phyloP scores from a whole-genome alignment of 1,140 invertebrate species.

The Ceratina japonica region DNA sequence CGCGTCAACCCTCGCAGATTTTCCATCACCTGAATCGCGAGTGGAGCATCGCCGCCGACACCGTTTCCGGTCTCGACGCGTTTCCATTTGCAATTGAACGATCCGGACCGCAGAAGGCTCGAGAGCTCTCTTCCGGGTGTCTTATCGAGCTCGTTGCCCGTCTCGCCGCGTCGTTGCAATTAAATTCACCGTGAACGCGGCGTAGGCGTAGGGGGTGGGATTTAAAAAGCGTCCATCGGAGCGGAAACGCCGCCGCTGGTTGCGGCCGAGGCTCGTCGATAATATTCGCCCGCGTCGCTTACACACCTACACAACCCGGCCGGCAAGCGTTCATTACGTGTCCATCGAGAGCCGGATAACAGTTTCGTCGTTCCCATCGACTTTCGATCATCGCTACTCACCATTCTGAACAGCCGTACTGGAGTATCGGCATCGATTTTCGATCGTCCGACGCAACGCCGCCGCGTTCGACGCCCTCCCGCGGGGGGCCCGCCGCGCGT shows the following conservation, averaged over 20 bases:
- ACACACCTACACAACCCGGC: not conserved
- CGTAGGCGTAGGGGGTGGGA: not conserved
- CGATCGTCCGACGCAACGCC: constrained; percentile 38
- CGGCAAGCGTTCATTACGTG: constrained; percentile 33
- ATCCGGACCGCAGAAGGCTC: not conserved
- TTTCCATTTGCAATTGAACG: constrained; percentile 12
- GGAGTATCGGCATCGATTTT: constrained; percentile 44
- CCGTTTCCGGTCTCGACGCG: not conserved
- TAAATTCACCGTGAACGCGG: constrained; percentile 18
- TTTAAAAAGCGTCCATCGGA: constrained; percentile 3
- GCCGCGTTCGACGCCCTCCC: not conserved
- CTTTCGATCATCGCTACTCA: constrained; percentile 43
- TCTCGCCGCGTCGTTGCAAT: constrained; percentile 12
- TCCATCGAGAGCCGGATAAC: constrained; percentile 22
- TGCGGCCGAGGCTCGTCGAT: constrained; percentile 6
- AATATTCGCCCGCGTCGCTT: not conserved
- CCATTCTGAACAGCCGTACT: not conserved
- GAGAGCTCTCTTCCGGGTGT: not conserved
- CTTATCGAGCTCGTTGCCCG: not conserved
- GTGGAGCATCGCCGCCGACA: too few relatives aligned
- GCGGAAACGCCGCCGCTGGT: not conserved
- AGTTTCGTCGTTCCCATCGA: constrained; percentile 37
- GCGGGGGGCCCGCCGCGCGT: constrained; percentile 1
- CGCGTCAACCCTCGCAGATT: too few relatives aligned
- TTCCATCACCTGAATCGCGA: too few relatives aligned